Base-by-base conservation (phyloP, 2,113 vertebrate genomes). In the Solea solea region DNA sequence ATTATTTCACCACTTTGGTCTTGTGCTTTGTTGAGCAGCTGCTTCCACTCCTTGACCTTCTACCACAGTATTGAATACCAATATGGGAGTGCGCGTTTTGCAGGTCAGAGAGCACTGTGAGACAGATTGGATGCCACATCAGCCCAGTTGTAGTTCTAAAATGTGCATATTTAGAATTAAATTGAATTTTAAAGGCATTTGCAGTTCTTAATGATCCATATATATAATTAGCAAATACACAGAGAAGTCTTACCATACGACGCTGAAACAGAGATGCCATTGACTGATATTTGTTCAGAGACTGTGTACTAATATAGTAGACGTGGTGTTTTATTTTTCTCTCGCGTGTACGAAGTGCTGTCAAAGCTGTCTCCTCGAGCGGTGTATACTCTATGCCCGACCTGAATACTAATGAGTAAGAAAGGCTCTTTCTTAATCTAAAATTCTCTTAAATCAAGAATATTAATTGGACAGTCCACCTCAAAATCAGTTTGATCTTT, bases 321-420 rank as follows among this genome's bases (percentile, higher is more conserved):
- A 71, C 46, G 61, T 64, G 41, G 60, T 39, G 39, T 79, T 67
- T 2, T 40, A 53, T 67, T 67, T 76, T 69, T 81, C 60, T 67
- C 64, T 67, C 27, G 76, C 21, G 50, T 69, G 60, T 76, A 69
- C 46, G 69, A 69, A 50, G 48, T 53, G 34, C 39, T 80, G 25
- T 40, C 69, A 69, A 78, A 65, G 59, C 53, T n/a, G 16, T 76
- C 61, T 48, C 63, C 59, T 41, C 34, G 0, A 34, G 40, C 53
- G 54, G 64, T 41, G 53, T 25, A 40, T 72, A 34, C 54, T 72
- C 55, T n/a, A 71, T 0, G 1, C 50, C 46, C 65, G 69, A 74
- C 63, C 69, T 50, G 70, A 64, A 85, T 84, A 72, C 63, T 77
- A 72, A 80, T 63, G 52, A 58, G 40, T 34, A 59, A 63, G 28